Base-by-base conservation (phyloP, 2,797 vertebrate genomes). In the Ctenosaura bakeri region DNA sequence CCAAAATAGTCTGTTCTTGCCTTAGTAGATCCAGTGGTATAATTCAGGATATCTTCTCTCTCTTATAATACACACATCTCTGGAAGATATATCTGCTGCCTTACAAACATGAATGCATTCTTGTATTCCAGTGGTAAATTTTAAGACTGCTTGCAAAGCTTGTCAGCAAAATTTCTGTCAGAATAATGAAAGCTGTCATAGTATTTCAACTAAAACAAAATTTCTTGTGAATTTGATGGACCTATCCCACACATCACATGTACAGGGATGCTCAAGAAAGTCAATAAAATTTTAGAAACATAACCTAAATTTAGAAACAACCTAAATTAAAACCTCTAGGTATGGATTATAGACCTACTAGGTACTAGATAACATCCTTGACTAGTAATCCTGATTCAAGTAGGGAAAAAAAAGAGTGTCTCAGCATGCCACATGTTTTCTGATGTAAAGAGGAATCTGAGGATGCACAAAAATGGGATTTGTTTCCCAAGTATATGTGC, bases 51-150 rank as follows among this genome's bases (percentile, higher is more conserved):
- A 62, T 84, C 87, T 89, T n/a, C 77, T 2, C 59, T 84, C 16
- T 76, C 83, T 42, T 83, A 77, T 32, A 82, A 83, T 66, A 52
- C 42, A 76, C 54, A 52, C 18, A 42, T 42, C 84, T 64, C 22
- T 74, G 83, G 83, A 90, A 90, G 86, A 87, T 76, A 83, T 89
- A 38, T 77, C 32, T 66, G 54, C 79, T 46, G 76, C 46, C 74
- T 66, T 83, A 83, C 38, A 87, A 86, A 29, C 66, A 83, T 74
- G 52, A 52, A 82, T 38, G 32, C 14, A 52, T 38, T 22, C n/a
- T 38, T 82, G 52, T 38, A 82, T 74, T 90, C n/a, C 79, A 87
- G 18, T 76, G 26, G 32, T 82, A 22, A 46, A 9, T 73, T 64
- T 82, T 76, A 82, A 86, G 54, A 83, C 32, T 64, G 20, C 24